These are phyloP conservation scores for Seira ritae DNA, from an alignment of 2,888 invertebrate species.

Conservation along the genomic window DNA sequence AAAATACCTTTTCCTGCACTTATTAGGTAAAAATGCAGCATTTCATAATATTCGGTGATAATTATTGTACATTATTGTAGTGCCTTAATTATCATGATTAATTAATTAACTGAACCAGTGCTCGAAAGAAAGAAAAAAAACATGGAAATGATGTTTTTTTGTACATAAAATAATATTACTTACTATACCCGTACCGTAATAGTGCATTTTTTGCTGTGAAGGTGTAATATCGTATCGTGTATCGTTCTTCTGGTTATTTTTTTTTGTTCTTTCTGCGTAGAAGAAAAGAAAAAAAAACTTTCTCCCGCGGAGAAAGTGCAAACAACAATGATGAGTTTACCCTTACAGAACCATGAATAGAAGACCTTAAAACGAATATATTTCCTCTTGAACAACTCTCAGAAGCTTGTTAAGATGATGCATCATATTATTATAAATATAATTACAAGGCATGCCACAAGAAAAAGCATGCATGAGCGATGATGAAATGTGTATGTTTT, in stretches of 20 bases:
- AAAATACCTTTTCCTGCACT: not conserved
- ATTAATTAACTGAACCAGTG: conserved; percentile 65
- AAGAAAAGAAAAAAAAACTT: too few relatives aligned
- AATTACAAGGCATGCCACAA: not conserved
- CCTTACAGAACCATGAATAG: not conserved
- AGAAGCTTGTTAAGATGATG: not conserved
- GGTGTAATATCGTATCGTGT: not conserved
- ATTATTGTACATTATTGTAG: conserved; percentile 51
- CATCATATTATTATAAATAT: too few relatives aligned
- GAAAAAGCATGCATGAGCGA: not conserved
- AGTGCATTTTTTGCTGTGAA: conserved; percentile 10
- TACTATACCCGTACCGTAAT: not conserved
- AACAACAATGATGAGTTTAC: conserved; percentile 13
- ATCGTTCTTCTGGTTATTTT: not conserved
- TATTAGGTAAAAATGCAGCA: not conserved
- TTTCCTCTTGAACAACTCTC: not conserved
- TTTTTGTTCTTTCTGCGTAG: too few relatives aligned
- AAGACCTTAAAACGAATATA: conserved; percentile 1
- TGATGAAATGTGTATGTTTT: not conserved
- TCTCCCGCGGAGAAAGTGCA: not conserved
- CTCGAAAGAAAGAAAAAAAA: conserved; percentile 46
- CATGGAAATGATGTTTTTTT: conserved; percentile 45
- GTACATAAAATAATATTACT: conserved; percentile 39
- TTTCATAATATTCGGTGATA: not conserved
- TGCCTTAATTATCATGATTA: conserved; percentile 61